phyloP scores from a whole-genome alignment of 2,888 invertebrate species.

The Pollenia amentaria region DNA sequence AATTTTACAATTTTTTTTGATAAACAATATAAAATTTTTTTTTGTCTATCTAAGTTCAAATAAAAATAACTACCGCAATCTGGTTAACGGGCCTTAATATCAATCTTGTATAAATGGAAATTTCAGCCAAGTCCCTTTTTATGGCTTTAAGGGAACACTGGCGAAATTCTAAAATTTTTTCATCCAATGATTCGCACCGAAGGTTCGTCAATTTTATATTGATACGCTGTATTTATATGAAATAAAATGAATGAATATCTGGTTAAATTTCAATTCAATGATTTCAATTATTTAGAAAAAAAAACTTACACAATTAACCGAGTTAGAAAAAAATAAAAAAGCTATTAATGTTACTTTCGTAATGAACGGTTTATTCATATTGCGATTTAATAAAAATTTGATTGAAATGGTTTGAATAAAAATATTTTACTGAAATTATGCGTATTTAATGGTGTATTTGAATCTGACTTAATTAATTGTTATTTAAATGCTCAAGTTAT shows the following conservation, averaged over 20 bases:
- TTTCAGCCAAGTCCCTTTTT: constrained; percentile 45
- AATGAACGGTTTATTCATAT: not conserved
- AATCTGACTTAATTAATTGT: not conserved
- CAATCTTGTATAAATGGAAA: constrained; percentile 24
- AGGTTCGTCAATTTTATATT: constrained; percentile 48
- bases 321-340: not conserved
- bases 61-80: constrained; percentile 24
- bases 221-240: not conserved
- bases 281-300: too few species aligned
- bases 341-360: not conserved
- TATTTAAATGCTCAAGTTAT: not conserved
- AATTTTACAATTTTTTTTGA: not conserved
- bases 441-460: not conserved
- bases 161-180: constrained; percentile 10
- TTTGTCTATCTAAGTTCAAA: not conserved
- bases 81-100: constrained; percentile 28
- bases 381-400: not conserved
- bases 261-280: too few species aligned
- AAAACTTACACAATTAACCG: not conserved
- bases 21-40: not conserved
- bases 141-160: constrained; percentile 60
- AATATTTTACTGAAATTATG: too few species aligned
- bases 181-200: constrained; percentile 32
- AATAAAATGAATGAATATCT: not conserved
- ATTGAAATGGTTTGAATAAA: not conserved